phyloP scores from a whole-genome alignment of 23 tunicate species.

The Ascidia mentula region DNA sequence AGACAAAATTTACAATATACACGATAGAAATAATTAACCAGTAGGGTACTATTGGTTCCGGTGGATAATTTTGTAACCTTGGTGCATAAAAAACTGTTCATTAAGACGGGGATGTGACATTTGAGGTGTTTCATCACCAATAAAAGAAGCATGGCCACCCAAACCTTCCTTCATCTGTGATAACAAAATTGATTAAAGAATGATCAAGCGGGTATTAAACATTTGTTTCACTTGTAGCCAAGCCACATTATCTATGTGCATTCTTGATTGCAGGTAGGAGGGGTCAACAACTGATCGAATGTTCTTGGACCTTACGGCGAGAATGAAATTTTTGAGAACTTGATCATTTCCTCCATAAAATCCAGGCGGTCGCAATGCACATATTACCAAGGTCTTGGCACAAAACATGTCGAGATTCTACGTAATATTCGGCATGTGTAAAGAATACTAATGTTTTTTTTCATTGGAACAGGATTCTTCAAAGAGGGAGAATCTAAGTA shows the following conservation, averaged over 20 bases:
- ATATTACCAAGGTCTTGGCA: conserved; percentile 16
- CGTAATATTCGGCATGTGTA: no score
- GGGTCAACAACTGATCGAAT: neutral
- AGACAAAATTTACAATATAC: neutral
- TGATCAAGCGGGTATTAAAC: neutral
- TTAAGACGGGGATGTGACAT: conserved; percentile 8
- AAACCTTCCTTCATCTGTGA: neutral
- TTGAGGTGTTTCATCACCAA: conserved; percentile 31
- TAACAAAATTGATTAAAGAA: no score
- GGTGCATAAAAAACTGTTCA: conserved; percentile 1
- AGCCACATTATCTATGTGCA: conserved; percentile 22
- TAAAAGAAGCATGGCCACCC: conserved; percentile 27
- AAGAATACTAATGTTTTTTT: no score
- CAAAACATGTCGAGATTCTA: no score
- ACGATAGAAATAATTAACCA: neutral
- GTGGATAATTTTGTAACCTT: neutral
- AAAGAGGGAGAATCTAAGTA: no score
- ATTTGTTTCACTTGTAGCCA: conserved; percentile 25
- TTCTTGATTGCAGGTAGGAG: neutral
- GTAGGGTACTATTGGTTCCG: neutral
- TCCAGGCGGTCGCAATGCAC: conserved; percentile 34
- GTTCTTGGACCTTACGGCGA: neutral
- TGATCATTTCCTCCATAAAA: conserved; percentile 14
- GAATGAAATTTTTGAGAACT: neutral
- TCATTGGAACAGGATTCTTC: no score